Conservation (phyloP, 2,113 vertebrate species). For the Rhinogobius similis region DNA sequence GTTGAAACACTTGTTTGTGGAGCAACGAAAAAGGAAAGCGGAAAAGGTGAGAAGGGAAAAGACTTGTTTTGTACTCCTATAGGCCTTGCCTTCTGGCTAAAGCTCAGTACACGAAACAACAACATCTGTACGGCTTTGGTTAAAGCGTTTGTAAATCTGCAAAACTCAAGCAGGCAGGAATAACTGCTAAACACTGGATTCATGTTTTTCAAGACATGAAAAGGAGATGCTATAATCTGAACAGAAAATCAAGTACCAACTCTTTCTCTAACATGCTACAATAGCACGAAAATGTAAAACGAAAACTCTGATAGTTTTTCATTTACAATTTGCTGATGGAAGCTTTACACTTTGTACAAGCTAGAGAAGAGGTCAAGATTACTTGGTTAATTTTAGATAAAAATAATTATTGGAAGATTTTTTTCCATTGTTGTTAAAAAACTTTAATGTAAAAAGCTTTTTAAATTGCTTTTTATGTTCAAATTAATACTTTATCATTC, state of each 20-base stretch:
- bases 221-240: conserved; percentile 15
- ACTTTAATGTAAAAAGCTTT: no score
- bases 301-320: no score
- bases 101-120: conserved; percentile 42
- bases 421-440: no score
- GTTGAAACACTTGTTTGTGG: conserved; percentile 46
- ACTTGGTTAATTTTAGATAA: no score
- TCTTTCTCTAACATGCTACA: neutral
- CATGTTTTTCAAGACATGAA: conserved; percentile 27
- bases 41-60: conserved; percentile 27
- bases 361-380: no score
- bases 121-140: conserved; percentile 57
- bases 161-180: conserved; percentile 1
- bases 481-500: no score
- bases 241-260: neutral
- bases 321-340: no score
- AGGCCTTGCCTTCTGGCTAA: conserved; percentile 60
- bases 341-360: no score
- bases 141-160: conserved; percentile 47
- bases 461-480: no score
- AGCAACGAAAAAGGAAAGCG: conserved; percentile 19
- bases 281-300: neutral
- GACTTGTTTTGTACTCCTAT: conserved; percentile 54
- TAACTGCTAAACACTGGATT: conserved; percentile 21
- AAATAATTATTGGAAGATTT: no score